These are phyloP conservation scores for Willisornis vidua DNA, from an alignment of 2,113 vertebrate genomes.

Conservation along the genomic window DNA sequence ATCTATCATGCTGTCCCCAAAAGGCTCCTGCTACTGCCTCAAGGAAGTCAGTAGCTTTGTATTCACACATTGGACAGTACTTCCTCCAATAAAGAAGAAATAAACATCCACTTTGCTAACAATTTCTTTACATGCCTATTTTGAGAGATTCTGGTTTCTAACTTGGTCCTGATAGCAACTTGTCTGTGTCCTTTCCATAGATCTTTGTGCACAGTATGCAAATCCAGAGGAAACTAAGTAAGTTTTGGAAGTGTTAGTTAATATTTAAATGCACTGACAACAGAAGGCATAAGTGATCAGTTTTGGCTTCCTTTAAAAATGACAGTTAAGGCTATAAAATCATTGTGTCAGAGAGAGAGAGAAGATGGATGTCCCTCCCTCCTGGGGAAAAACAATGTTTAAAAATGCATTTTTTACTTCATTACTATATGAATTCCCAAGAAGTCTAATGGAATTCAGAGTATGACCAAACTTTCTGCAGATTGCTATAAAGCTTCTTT, in stretches of 20 bases:
- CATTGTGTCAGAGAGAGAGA: background rate
- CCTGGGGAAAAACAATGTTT: background rate
- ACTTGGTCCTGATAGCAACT: background rate
- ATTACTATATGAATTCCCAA: background rate
- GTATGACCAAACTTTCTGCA: background rate
- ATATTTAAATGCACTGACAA: background rate
- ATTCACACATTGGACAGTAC: background rate
- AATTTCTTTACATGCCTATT: background rate
- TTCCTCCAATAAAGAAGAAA: background rate
- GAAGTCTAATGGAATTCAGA: background rate
- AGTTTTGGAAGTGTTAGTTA: background rate
- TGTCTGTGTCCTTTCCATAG: background rate
- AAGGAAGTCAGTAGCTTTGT: background rate
- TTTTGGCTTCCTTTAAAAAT: background rate
- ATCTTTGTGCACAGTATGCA: background rate
- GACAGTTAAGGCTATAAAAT: background rate
- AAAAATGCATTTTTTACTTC: background rate
- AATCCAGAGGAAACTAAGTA: background rate
- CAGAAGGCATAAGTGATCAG: background rate
- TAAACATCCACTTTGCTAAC: background rate
- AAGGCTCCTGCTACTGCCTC: background rate
- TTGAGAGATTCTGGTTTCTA: background rate
- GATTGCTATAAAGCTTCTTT: background rate
- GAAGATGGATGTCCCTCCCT: background rate
- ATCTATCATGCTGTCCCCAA: background rate